Evolutionary conservation across 2,797 vertebrate genomes (phyloP).

Genomic region (Alauda arvensis): DNA sequence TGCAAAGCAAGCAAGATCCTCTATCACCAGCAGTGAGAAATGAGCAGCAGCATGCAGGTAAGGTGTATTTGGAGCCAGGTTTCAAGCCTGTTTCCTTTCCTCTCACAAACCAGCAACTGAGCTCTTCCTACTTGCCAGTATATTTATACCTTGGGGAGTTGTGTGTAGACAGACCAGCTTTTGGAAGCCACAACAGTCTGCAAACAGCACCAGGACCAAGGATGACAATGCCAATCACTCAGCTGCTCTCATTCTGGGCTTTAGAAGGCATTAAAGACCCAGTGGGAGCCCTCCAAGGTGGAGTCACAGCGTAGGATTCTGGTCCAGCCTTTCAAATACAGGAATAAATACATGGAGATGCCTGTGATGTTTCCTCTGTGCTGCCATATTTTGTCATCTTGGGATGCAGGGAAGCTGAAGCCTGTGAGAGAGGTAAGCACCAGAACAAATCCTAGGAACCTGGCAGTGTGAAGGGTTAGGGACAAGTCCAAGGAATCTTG

Average conservation of each 20-base stretch:
- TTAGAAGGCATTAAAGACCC: not conserved
- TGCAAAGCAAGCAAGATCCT: conserved; percentile 32
- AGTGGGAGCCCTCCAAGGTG: not conserved
- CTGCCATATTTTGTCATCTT: not conserved
- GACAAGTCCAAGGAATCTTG: not conserved
- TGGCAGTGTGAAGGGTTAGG: not conserved
- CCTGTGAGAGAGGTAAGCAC: not conserved
- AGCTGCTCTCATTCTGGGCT: not conserved
- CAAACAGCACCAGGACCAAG: not conserved
- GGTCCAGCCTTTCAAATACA: not conserved
- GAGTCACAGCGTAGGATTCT: not conserved
- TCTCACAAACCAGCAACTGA: not conserved
- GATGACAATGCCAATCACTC: not conserved
- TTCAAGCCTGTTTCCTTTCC: not conserved
- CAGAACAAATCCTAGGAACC: not conserved
- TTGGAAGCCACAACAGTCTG: not conserved
- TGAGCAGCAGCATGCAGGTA: conserved; percentile 19
- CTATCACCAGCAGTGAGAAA: not conserved
- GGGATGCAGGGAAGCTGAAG: not conserved
- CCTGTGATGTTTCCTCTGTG: not conserved
- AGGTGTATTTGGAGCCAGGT: not conserved
- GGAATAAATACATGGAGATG: not conserved
- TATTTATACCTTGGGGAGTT: not conserved
- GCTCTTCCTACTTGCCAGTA: not conserved
- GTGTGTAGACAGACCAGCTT: accelerated